Evolutionary conservation across 2,888 invertebrate species (phyloP).

Genomic region (Aricia artaxerxes): DNA sequence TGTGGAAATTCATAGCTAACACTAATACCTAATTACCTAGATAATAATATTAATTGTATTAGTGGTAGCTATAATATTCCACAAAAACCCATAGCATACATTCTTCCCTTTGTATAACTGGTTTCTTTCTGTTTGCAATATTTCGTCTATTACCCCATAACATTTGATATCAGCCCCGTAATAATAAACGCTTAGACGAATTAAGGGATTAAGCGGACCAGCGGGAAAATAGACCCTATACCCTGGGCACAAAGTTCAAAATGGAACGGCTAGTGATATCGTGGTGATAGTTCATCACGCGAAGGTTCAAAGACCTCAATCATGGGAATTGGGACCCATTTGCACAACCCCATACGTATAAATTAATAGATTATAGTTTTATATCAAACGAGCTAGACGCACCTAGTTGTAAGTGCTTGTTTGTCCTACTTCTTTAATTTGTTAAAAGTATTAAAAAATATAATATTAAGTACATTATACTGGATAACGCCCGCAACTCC

Average conservation of each 20-base stretch:
- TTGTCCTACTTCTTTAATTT: no score
- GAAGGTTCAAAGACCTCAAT: neutral
- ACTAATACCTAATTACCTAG: no score
- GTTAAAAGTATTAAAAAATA: no score
- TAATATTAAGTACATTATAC: no score
- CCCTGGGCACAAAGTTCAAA: neutral
- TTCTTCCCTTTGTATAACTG: neutral
- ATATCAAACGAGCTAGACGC: neutral
- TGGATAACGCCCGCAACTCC: no score
- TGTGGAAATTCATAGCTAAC: no score
- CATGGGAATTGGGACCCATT: neutral
- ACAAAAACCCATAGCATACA: no score
- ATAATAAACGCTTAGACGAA: neutral
- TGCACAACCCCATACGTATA: neutral
- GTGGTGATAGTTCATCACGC: neutral
- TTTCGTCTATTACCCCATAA: neutral
- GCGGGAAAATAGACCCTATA: neutral
- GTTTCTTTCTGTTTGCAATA: neutral
- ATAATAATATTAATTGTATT: no score
- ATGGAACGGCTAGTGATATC: neutral
- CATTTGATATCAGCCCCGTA: slow-evolving; percentile 4
- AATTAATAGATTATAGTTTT: neutral
- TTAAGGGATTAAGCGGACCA: neutral
- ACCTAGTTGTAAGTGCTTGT: neutral
- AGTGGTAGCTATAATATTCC: no score